A percentile compares a stretch with the other conserved stretches of the same genome.
phyloP scores from a whole-genome alignment of 2,888 invertebrate genomes.

The Ormia ochracea region DNA sequence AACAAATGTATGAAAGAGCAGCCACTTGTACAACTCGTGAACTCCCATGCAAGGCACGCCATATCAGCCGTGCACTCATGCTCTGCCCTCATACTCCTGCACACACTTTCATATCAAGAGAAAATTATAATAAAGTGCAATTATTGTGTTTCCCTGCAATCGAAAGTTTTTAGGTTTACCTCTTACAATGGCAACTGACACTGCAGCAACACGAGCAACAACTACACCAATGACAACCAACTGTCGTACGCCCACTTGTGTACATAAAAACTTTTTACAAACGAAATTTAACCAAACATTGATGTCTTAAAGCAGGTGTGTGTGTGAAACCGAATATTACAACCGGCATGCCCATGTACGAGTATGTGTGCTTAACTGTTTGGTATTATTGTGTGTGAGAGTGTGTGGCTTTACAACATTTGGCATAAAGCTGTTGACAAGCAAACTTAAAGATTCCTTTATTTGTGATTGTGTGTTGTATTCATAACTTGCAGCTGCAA shows the following conservation, averaged over 20 bases:
- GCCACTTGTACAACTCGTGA: not conserved
- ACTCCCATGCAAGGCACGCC: not conserved
- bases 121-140: slow-evolving; percentile 47
- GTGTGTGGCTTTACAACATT: not conserved
- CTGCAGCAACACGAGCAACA: slow-evolving; percentile 2
- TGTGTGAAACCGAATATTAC: no score
- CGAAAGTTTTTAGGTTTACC: slow-evolving; percentile 49
- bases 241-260: not conserved
- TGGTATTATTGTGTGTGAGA: not conserved
- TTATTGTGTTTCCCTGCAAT: slow-evolving; percentile 46
- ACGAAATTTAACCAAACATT: slow-evolving; percentile 8
- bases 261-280: slow-evolving; percentile 18
- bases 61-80: not conserved
- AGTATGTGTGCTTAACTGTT: not conserved
- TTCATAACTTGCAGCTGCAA: slow-evolving; percentile 28
- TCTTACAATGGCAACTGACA: not conserved
- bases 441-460: not conserved
- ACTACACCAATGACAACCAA: not conserved
- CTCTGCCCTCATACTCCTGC: not conserved
- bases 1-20: slow-evolving; percentile 16
- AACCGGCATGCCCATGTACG: not conserved
- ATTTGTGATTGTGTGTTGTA: slow-evolving; percentile 13
- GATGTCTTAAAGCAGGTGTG: not conserved
- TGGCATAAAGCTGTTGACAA: slow-evolving; percentile 15
- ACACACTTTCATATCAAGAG: not conserved